Evolutionary conservation across 2,797 vertebrate species (phyloP), one percentile per base, ranked within the genome.

Genomic region (Poeciliopsis presidionis): DNA sequence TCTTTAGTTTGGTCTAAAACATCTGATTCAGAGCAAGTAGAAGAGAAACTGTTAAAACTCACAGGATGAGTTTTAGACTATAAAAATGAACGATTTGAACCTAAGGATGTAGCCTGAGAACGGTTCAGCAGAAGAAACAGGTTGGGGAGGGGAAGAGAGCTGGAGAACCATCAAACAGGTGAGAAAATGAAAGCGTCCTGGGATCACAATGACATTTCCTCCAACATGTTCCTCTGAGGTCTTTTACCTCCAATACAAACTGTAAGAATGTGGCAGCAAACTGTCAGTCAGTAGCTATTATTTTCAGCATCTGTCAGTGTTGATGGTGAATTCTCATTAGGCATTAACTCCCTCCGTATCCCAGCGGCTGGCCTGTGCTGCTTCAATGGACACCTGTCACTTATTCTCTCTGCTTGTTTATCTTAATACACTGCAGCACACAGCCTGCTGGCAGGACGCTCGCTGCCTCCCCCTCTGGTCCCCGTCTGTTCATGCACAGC

Each of bases 361-460:
- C 75, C 86, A 80, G 84, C 86, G 90, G 89, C 83, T 81, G 70
- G 80, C 82, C 30, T 71, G 92, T 93, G 84, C 77, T 74, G 84
- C 46, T 88, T 84, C 80, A 88, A 91, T 81, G 91, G 85, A 79
- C 86, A 51, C 82, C 88, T 90, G 89, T 95, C 94, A 95, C 93
- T 95, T 76, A 95, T 95, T 95, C 81, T 81, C 87, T 70, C 74
- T 25, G 84, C 83, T 61, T 95, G 93, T 94, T 95, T 91, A 78
- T 90, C 89, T 94, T 95, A 92, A 93, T 93, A 89, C 76, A 49
- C 79, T 76, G 88, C 81, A 90, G 78, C 84, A 30, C 33, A 63
- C 45, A 47, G 28, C 86, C 76, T 33, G 73, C 20, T 59, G 76
- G 72, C 75, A 65, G 65, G 72, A 70, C 71, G 39, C 76, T 80